phyloP scores from a whole-genome alignment of 2,113 vertebrate genomes.

The Lutjanus erythropterus region DNA sequence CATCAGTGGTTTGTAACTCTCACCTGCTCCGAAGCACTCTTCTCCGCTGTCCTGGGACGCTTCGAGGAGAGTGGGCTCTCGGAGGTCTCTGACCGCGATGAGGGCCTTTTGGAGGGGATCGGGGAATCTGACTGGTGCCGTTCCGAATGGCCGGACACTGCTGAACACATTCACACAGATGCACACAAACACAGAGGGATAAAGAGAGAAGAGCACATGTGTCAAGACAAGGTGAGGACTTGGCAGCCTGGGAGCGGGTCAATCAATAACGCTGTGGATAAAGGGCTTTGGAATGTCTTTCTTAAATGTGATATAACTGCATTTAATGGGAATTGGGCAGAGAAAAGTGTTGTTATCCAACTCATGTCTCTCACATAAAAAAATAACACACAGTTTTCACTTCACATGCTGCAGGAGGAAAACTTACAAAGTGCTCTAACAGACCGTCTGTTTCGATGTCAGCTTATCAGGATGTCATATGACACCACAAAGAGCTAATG shows the following conservation, averaged over 20 bases:
- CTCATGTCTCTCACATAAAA: constrained; percentile 35
- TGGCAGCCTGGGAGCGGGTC: constrained; percentile 62
- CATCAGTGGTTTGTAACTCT: constrained; percentile 61
- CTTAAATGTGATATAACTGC: constrained; percentile 70
- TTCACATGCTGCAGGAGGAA: constrained; percentile 45
- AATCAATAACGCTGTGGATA: constrained; percentile 74
- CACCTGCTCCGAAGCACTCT: constrained; percentile 94
- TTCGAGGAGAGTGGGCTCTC: constrained; percentile 92
- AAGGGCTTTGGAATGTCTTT: constrained; percentile 68
- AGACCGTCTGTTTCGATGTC: constrained; percentile 50
- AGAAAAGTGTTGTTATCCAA: constrained; percentile 52
- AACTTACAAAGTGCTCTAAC: constrained; percentile 44
- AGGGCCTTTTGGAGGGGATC: constrained; percentile 88
- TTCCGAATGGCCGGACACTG: constrained; percentile 89
- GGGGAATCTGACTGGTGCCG: constrained; percentile 92
- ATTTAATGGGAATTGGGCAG: constrained; percentile 65
- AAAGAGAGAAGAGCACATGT: constrained; percentile 56
- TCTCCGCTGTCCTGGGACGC: constrained; percentile 92
- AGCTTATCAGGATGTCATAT: constrained; percentile 63
- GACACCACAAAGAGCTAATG: constrained; percentile 67
- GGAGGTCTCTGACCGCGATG: constrained; percentile 87
- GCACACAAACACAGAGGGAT: constrained; percentile 53
- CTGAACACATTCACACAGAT: constrained; percentile 71
- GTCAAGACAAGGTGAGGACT: constrained; percentile 67
- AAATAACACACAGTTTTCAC: constrained; percentile 35